Evolutionary conservation across 2,888 invertebrate genomes (phyloP).

Genomic region (Chloroclystis v-ata): DNA sequence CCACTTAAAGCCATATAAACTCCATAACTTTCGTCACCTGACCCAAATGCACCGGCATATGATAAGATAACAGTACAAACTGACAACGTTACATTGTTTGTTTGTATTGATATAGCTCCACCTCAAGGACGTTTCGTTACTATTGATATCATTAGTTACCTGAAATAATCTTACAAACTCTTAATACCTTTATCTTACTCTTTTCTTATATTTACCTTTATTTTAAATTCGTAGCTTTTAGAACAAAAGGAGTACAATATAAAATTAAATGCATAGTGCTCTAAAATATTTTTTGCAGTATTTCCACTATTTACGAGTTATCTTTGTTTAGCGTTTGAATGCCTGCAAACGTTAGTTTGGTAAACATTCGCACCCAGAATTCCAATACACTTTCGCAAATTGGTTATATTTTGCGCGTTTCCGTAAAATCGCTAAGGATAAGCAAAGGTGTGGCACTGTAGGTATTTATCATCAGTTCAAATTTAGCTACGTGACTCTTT

Average conservation of each 20-base stretch:
- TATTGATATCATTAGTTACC: slow-evolving; percentile 25
- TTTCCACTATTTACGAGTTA: too few relatives aligned
- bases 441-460: slow-evolving; percentile 5
- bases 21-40: slow-evolving; percentile 44
- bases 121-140: slow-evolving; percentile 17
- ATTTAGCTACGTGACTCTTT: not conserved
- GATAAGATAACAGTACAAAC: slow-evolving; percentile 46
- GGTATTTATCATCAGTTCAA: not conserved
- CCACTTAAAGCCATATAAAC: slow-evolving; percentile 16
- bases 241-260: too few relatives aligned
- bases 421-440: slow-evolving; percentile 1
- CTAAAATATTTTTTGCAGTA: too few relatives aligned
- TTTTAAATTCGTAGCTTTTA: too few relatives aligned
- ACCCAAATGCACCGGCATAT: slow-evolving; percentile 38
- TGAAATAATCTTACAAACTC: too few relatives aligned
- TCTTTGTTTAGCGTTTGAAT: slow-evolving; percentile 9
- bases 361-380: slow-evolving; percentile 9
- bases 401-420: slow-evolving; percentile 5
- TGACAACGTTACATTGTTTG: slow-evolving; percentile 32
- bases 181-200: too few relatives aligned
- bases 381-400: slow-evolving; percentile 13
- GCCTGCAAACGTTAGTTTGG: not conserved
- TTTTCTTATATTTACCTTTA: too few relatives aligned
- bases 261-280: too few relatives aligned
- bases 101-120: slow-evolving; percentile 38